Evolutionary conservation across 2,797 vertebrate species (phyloP), one percentile per base, ranked within the genome.

Genomic region (Neoniphon sammara): DNA sequence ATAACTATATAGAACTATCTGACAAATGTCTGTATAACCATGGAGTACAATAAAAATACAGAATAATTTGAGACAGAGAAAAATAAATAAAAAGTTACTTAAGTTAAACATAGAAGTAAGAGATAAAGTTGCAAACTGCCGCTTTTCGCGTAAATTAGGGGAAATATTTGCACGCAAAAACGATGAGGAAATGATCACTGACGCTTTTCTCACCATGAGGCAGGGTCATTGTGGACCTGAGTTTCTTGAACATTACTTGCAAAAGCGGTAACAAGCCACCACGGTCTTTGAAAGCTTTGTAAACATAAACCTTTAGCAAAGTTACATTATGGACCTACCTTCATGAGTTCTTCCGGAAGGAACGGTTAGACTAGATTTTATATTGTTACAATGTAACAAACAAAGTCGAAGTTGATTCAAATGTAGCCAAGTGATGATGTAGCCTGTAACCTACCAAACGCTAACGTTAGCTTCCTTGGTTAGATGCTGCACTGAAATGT

Each of bases 271-370:
- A 12, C 39, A 42, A 12, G 11, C 44, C 4, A 44, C 5, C 4
- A 15, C 42, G 17, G 3, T 17, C 11, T 10, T 2, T 56, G 3
- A 65, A 42, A 66, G 34, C 3, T n/a, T 36, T 5, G 4, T 25
- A 17, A 55, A 5, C 25, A 6, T 27, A 2, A 31, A 39, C 34
- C 23, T n/a, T 5, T 1, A 18, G 14, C 12, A 15, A 17, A 46
- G 15, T 46, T 17, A 1, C 10, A 27, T 12, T 9, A 8, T 44
- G n/a, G 63, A 85, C 83, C 17, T 85, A 92, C 92, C 91, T 90
- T 70, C 88, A 91, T 90, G 68, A n/a, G 67, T 56, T 75, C 53
- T 36, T 68, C 20, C 20, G 4, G 27, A 54, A 34, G 21, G 30
- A 62, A 21, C 5, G 1, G 20, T 54, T 23, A 21, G 25, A n/a